Evolutionary conservation across 92 coral and sea anemone genomes (phyloP).

Genomic region (Desmophyllum pertusum): DNA sequence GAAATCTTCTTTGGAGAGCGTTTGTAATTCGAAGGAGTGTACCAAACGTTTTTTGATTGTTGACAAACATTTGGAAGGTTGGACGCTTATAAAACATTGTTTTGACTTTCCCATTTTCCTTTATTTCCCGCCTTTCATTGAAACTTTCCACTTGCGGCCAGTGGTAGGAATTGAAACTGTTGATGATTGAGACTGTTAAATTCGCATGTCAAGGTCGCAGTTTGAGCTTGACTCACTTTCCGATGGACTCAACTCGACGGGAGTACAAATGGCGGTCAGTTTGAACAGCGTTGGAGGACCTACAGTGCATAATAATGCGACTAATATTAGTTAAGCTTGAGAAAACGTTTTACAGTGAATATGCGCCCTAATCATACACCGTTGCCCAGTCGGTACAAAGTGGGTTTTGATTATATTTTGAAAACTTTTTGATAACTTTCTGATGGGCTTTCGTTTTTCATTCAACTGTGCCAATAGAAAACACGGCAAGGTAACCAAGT

Average conservation of each 20-base stretch:
- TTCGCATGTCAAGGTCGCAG: background rate
- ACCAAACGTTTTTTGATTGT: background rate
- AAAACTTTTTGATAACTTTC: too few relatives aligned
- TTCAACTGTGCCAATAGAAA: too few relatives aligned
- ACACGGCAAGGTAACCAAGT: too few relatives aligned
- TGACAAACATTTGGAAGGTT: background rate
- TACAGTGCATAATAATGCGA: background rate
- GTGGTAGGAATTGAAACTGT: background rate
- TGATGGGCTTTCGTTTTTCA: too few relatives aligned
- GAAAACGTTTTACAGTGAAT: too few relatives aligned
- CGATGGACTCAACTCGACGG: background rate
- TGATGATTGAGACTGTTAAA: background rate
- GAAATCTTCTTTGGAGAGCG: background rate
- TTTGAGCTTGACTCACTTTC: too few relatives aligned
- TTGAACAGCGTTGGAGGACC: background rate
- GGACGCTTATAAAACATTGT: background rate
- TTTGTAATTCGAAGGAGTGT: background rate
- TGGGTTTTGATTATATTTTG: too few relatives aligned
- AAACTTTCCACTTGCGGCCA: conserved; percentile 18
- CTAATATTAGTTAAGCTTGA: background rate
- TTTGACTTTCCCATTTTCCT: background rate
- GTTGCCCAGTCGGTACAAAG: too few relatives aligned
- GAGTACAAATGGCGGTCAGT: background rate
- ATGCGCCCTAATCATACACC: too few relatives aligned
- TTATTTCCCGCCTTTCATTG: background rate